These are phyloP conservation scores for Catharus fuscescens DNA, from an alignment of 2,113 vertebrate genomes.

Conservation along the genomic window DNA sequence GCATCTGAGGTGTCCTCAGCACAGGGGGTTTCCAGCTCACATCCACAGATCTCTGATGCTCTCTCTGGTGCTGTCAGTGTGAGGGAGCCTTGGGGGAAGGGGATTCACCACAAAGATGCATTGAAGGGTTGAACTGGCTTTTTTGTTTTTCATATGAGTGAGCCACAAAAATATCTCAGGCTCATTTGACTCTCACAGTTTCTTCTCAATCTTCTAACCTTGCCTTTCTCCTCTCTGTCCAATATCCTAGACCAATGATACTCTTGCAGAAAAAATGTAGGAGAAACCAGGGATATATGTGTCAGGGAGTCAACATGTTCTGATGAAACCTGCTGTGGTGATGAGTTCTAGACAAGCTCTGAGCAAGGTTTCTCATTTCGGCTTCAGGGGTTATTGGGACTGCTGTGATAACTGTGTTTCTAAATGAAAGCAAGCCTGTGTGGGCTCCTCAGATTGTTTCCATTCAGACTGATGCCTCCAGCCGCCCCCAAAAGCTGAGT, in stretches of 20 bases:
- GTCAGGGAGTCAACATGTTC: neutral
- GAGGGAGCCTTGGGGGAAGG: neutral
- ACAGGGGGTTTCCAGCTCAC: neutral
- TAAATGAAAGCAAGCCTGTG: neutral
- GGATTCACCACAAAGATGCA: neutral
- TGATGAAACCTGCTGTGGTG: neutral
- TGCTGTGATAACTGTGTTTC: neutral
- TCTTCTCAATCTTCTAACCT: neutral
- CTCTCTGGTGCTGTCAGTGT: accelerated
- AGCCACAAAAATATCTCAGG: neutral
- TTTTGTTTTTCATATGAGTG: neutral
- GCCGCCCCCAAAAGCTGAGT: neutral
- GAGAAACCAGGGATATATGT: neutral
- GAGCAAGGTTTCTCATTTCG: neutral
- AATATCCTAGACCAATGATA: neutral
- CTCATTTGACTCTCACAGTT: neutral
- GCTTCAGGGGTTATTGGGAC: neutral
- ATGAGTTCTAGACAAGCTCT: neutral
- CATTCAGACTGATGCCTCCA: neutral
- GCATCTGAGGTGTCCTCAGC: neutral
- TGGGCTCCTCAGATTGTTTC: neutral
- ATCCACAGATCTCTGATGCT: neutral
- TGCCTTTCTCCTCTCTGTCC: neutral
- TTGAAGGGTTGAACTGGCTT: neutral
- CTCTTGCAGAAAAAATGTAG: neutral